Evolutionary conservation across 2,797 vertebrate species (phyloP).

Genomic region (Perdix hodgsoniae): DNA sequence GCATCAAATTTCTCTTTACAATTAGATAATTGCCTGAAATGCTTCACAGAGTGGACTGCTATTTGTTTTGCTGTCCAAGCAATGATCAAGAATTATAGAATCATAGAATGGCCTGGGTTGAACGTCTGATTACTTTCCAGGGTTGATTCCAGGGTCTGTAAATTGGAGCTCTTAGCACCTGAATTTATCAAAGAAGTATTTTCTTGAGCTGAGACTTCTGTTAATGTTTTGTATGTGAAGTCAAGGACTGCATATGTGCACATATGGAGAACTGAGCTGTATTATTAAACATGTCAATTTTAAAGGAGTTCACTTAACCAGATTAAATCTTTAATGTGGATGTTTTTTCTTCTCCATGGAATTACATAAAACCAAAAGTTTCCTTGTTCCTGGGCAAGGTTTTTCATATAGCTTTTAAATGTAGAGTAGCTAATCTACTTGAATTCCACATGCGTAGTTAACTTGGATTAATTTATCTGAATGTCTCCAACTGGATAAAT

Average conservation of each 20-base stretch:
- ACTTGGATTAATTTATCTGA: not conserved
- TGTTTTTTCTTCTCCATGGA: not conserved
- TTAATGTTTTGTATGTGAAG: not conserved
- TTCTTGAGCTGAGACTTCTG: not conserved
- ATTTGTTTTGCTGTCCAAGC: constrained; percentile 1
- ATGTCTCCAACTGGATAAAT: not conserved
- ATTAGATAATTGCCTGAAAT: not conserved
- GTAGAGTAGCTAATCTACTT: not conserved
- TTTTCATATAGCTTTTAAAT: not conserved
- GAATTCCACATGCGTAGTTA: not conserved
- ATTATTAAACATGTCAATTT: not conserved
- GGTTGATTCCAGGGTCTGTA: not conserved
- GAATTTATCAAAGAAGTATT: not conserved
- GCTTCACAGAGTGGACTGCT: not conserved
- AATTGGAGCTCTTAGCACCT: not conserved
- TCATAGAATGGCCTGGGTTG: too few species aligned
- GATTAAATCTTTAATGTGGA: not conserved
- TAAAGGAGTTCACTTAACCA: not conserved
- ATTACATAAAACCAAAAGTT: not conserved
- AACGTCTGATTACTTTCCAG: not conserved
- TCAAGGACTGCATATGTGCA: not conserved
- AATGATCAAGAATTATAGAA: not conserved
- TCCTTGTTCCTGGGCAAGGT: not conserved
- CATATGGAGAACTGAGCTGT: not conserved
- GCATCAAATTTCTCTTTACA: not conserved